Percentiles rank a stretch among this genome's conserved stretches.
These are phyloP conservation scores for Colossoma macropomum DNA, from an alignment of 2,113 vertebrate genomes.

Conservation along the genomic window DNA sequence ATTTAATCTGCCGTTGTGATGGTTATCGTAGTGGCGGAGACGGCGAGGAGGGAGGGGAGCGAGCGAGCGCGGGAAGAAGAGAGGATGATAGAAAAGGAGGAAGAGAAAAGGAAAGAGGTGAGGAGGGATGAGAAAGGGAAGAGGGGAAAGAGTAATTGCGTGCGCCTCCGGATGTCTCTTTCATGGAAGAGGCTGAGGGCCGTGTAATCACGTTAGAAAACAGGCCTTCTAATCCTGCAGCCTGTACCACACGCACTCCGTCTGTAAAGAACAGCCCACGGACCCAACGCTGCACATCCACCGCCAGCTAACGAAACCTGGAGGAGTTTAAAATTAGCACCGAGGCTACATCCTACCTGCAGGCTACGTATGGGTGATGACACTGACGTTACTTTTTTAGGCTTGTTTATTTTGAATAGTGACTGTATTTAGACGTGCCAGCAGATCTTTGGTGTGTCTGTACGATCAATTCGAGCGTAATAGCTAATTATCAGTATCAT, in stretches of 20 bases:
- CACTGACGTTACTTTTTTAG: no score
- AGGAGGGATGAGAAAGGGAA: neutral
- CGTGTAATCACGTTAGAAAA: slow-evolving; percentile 51
- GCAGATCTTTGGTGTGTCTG: no score
- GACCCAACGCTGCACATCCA: neutral
- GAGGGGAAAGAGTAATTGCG: slow-evolving; percentile 50
- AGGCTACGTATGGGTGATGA: neutral
- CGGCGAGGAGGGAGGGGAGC: neutral
- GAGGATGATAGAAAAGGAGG: neutral
- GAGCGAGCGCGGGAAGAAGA: neutral
- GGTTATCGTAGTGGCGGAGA: neutral
- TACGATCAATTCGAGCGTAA: no score
- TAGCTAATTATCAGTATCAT: no score
- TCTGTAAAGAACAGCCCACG: neutral
- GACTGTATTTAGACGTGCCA: no score
- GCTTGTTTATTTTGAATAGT: no score
- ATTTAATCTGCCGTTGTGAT: slow-evolving; percentile 13
- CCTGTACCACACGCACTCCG: slow-evolving; percentile 41
- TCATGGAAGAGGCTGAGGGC: slow-evolving; percentile 49
- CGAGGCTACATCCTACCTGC: neutral
- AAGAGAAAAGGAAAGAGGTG: neutral
- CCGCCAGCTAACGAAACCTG: neutral
- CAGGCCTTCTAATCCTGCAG: slow-evolving; percentile 41
- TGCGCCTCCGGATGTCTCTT: slow-evolving; percentile 57
- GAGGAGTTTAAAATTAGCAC: neutral